Conservation (phyloP, 2,888 invertebrate genomes). For the Villa cingulata region DNA sequence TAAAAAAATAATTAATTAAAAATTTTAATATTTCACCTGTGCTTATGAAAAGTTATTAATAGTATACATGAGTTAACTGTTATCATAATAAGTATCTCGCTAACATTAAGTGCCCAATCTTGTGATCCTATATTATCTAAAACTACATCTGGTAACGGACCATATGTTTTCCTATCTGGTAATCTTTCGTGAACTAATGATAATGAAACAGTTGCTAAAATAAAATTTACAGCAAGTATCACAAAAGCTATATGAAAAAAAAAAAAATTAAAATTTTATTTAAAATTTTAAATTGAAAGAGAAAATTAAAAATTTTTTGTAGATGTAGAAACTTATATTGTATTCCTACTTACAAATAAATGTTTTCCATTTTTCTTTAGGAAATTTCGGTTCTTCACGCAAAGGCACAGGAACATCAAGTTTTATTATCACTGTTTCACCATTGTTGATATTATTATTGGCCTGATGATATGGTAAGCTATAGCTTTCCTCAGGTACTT, state of each 20-base stretch:
- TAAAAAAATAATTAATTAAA: constrained; percentile 10
- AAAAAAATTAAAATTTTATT: constrained; percentile 7
- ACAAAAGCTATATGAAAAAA: constrained; percentile 42
- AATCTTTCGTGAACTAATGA: constrained; percentile 78
- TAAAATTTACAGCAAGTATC: constrained; percentile 47
- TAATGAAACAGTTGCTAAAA: constrained; percentile 55
- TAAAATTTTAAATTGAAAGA: background rate
- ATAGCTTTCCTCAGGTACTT: constrained; percentile 24
- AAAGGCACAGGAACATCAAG: constrained; percentile 52
- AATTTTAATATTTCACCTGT: constrained; percentile 44
- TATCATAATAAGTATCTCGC: constrained; percentile 76
- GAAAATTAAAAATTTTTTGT: background rate
- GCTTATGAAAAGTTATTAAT: constrained; percentile 71
- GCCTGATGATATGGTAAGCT: constrained; percentile 20
- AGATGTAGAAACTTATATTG: constrained; percentile 26
- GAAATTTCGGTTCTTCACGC: constrained; percentile 62
- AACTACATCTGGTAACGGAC: constrained; percentile 71
- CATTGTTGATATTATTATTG: constrained; percentile 17
- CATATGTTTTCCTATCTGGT: constrained; percentile 58
- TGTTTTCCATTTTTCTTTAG: constrained; percentile 76
- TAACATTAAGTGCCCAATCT: constrained; percentile 70
- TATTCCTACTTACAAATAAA: constrained; percentile 30
- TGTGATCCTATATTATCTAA: constrained; percentile 60
- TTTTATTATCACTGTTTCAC: constrained; percentile 40
- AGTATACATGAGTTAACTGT: constrained; percentile 62